Evolutionary conservation across 1,140 invertebrate species (phyloP).

Genomic region (Drusus annulatus): DNA sequence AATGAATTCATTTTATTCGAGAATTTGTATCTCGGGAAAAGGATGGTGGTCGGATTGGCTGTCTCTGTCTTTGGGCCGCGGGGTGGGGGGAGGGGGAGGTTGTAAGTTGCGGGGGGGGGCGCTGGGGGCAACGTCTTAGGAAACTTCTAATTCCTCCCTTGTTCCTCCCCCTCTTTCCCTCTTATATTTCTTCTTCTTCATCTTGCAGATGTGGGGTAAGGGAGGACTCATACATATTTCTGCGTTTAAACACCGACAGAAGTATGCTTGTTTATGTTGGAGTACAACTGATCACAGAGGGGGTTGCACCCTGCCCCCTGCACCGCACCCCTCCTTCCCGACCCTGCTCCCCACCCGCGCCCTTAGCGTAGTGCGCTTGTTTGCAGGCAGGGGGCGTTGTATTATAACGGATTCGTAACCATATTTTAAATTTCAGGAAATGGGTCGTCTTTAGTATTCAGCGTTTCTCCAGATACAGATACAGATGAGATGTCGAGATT

Average conservation of each 20-base stretch:
- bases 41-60: slow-evolving; percentile 40
- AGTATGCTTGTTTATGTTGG: slow-evolving; percentile 58
- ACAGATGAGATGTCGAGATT: slow-evolving; percentile 31
- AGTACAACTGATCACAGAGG: slow-evolving; percentile 52
- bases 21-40: slow-evolving; percentile 52
- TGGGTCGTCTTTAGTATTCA: slow-evolving; percentile 28
- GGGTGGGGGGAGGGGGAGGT: neutral
- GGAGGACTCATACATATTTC: slow-evolving; percentile 55
- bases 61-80: slow-evolving; percentile 2
- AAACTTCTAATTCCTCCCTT: slow-evolving; percentile 58
- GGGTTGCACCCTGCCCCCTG: neutral
- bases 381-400: slow-evolving; percentile 43
- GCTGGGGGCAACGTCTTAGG: slow-evolving; percentile 58
- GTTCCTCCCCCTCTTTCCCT: slow-evolving; percentile 28
- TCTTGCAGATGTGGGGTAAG: slow-evolving; percentile 31
- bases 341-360: neutral
- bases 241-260: slow-evolving; percentile 57
- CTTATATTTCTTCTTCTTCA: slow-evolving; percentile 44
- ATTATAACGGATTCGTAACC: slow-evolving; percentile 30
- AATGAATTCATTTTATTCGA: slow-evolving; percentile 59
- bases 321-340: too few relatives aligned
- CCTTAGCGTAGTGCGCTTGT: slow-evolving; percentile 43
- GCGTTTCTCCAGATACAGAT: neutral
- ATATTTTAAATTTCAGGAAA: slow-evolving; percentile 52
- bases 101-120: slow-evolving; percentile 37